Conservation (phyloP, 23 tunicate genomes). For the Botrylloides violaceus region DNA sequence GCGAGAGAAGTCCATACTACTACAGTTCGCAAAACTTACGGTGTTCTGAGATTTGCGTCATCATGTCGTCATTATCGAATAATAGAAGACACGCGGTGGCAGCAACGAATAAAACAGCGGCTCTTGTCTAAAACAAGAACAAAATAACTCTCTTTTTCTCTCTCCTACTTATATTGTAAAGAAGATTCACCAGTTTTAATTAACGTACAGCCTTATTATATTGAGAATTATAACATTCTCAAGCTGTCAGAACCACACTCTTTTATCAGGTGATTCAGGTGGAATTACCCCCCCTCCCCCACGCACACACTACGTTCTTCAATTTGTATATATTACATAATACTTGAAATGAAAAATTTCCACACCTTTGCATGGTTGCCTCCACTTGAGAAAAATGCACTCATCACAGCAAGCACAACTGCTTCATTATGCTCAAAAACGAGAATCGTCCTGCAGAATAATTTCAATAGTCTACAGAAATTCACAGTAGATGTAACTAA, state of each 20-base stretch:
- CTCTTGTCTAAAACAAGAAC: slow-evolving; percentile 39
- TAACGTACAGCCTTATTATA: too few relatives aligned
- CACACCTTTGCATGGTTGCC: slow-evolving; percentile 28
- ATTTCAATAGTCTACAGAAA: background rate
- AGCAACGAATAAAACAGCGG: slow-evolving; percentile 61
- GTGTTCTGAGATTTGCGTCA: slow-evolving; percentile 24
- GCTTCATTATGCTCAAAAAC: slow-evolving; percentile 81
- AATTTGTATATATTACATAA: too few relatives aligned
- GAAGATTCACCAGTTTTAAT: too few relatives aligned
- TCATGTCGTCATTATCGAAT: slow-evolving; percentile 72
- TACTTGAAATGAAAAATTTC: background rate
- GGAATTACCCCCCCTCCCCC: too few relatives aligned
- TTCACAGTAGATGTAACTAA: too few relatives aligned
- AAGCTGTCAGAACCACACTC: too few relatives aligned
- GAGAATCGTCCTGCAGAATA: slow-evolving; percentile 37
- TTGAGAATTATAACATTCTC: too few relatives aligned
- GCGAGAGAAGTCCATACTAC: too few relatives aligned
- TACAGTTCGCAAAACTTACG: slow-evolving; percentile 30
- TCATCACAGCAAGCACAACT: slow-evolving; percentile 60
- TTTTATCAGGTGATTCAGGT: too few relatives aligned
- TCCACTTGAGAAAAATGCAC: slow-evolving; percentile 46
- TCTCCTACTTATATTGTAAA: too few relatives aligned
- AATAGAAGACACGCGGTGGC: slow-evolving; percentile 53
- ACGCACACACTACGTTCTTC: too few relatives aligned
- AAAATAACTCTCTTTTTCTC: too few relatives aligned